Base-by-base conservation (phyloP, 1,140 invertebrate species). In the Oncopeltus fasciatus region DNA sequence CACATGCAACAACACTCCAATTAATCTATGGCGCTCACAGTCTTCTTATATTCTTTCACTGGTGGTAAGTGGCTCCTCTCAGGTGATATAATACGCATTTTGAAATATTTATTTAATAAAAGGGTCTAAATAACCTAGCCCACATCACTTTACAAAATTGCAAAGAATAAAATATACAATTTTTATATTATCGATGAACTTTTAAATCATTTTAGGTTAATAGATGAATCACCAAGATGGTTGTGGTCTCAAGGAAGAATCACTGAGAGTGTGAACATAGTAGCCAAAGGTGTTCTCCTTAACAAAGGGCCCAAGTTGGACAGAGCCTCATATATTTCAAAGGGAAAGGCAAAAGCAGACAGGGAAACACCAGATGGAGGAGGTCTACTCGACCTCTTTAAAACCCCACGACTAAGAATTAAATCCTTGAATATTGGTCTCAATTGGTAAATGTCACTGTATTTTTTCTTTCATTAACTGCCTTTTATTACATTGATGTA, bases 181-280 rank as follows among this genome's bases (percentile, higher is more conserved):
- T 38, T 38, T 38, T 8, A 38, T 38, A 47, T 49, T 49, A 4
- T 49, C 24, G 2, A 49, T 9, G 2, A 20, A 2, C 21, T 20
- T 1, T 49, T 49, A 20, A 2, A 9, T 49, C 2, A 20, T 63
- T 62, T 8, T 61, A 77, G 75, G 87, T 73, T 88, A 1, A 83
- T 91, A 76, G 87, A 90, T 63, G 89, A 92, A 74, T 90, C 87
- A 1, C 87, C 88, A 0, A 77, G 88, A 28, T 91, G 87, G 88
- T 73, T 91, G 2, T 90, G 88, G 86, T 80, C 84, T 8, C 84
- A 90, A 69, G 86, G 86, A 1, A 77, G 84, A 44, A 73, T 77
- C 1, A 77, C 77, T 29, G 86, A 89, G 72, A 82, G 87, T 0
- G 76, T 88, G 0, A 73, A 77, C 1, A 88, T 91, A 57, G 78